phyloP scores from a whole-genome alignment of 1,140 invertebrate genomes.

The Tetranychus urticae region DNA sequence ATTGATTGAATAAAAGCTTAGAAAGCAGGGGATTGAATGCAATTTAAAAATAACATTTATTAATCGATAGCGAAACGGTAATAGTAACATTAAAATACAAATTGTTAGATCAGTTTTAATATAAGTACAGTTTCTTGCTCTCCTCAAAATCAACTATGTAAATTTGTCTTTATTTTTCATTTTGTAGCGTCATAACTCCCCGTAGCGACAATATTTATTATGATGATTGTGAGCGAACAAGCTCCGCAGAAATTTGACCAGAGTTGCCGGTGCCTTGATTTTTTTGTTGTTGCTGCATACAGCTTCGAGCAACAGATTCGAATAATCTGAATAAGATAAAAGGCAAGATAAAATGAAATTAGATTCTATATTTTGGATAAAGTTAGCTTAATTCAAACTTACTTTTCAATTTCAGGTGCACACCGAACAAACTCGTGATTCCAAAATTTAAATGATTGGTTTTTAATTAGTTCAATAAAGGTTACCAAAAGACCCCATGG shows the following conservation, averaged over 20 bases:
- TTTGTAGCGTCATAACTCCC: no score
- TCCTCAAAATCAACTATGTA: background rate
- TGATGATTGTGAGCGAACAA: background rate
- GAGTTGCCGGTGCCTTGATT: background rate
- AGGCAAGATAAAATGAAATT: background rate
- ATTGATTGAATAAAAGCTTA: no score
- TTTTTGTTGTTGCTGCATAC: conserved; percentile 2
- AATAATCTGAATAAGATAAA: conserved; percentile 2
- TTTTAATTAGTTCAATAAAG: conserved; percentile 96
- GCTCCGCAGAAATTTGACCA: background rate
- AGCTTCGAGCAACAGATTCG: conserved; percentile 5
- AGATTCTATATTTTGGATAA: background rate
- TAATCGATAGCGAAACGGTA: background rate
- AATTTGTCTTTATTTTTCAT: no score
- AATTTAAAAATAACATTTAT: background rate
- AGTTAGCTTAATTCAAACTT: conserved; percentile 19
- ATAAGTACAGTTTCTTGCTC: background rate
- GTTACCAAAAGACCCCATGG: conserved; percentile 97
- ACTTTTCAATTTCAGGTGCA: conserved; percentile 96
- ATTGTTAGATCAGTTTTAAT: background rate
- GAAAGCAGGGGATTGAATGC: background rate
- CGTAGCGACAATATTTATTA: background rate
- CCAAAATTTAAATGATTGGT: conserved; percentile 98
- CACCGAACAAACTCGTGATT: conserved; percentile 95
- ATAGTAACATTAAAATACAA: background rate